These are phyloP conservation scores for Lottia scabra DNA, from an alignment of 2,888 invertebrate species.

Conservation along the genomic window DNA sequence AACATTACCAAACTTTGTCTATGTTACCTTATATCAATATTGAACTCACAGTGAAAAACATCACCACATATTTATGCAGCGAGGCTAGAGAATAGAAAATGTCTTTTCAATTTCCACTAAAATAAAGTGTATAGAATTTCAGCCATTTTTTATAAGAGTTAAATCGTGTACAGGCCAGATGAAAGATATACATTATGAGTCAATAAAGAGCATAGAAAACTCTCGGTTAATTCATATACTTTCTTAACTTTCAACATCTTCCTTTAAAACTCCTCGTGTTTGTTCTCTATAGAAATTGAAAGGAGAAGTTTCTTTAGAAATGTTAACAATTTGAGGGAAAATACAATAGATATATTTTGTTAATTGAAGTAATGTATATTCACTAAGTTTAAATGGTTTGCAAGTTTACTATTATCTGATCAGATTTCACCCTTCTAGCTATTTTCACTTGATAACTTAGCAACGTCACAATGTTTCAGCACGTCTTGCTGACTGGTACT, in stretches of 20 bases:
- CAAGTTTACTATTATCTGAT: background rate
- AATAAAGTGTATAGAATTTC: conserved; percentile 6
- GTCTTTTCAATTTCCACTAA: background rate
- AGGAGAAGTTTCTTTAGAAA: background rate
- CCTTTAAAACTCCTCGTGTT: background rate
- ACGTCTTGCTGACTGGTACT: background rate
- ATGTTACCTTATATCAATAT: background rate
- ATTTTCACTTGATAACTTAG: background rate
- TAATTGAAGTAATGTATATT: background rate
- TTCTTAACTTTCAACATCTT: background rate
- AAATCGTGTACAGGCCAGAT: background rate
- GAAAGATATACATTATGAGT: background rate
- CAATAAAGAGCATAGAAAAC: background rate
- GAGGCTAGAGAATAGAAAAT: background rate
- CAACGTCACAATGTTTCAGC: conserved; percentile 1
- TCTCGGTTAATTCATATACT: no score
- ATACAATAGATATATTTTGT: conserved; percentile 4
- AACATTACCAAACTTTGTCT: background rate
- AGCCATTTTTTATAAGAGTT: background rate
- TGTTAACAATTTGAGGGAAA: conserved; percentile 1
- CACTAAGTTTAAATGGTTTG: background rate
- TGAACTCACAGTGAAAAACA: background rate
- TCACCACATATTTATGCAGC: background rate
- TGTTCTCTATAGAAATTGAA: background rate
- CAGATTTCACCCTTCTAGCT: background rate